A percentile compares a stretch with the other conserved stretches of the same genome.
Evolutionary conservation across 2,888 invertebrate genomes (phyloP).

Genomic region (Gonocerus acuteangulatus): DNA sequence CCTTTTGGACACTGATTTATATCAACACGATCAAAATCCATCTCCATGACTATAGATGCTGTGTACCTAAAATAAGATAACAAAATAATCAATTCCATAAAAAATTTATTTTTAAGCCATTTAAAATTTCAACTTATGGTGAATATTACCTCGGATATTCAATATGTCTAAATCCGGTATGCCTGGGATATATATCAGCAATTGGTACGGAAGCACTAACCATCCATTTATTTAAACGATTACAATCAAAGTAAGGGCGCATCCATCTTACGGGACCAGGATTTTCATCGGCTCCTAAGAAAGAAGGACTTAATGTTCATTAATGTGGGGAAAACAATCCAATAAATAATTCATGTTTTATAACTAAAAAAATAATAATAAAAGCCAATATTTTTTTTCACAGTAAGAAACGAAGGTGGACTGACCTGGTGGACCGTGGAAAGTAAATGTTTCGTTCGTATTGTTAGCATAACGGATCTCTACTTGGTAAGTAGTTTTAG

Average conservation of each 20-base stretch:
- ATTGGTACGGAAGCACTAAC: conserved; percentile 90
- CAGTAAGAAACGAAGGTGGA: conserved; percentile 32
- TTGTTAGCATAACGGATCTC: conserved; percentile 89
- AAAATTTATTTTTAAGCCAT: not conserved
- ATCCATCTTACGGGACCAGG: conserved; percentile 93
- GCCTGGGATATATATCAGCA: conserved; percentile 89
- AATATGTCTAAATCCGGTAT: conserved; percentile 84
- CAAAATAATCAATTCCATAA: not conserved
- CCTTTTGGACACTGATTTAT: conserved; percentile 93
- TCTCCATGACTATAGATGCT: conserved; percentile 84
- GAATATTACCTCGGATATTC: conserved; percentile 80
- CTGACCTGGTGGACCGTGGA: conserved; percentile 77
- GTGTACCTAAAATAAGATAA: conserved; percentile 60
- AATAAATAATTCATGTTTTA: not conserved
- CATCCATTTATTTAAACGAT: conserved; percentile 90
- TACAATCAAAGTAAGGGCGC: conserved; percentile 92
- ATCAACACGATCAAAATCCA: conserved; percentile 93
- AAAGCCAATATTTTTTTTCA: conserved; percentile 3
- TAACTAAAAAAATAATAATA: not conserved
- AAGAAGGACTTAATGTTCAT: too few species aligned
- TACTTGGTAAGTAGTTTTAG: conserved; percentile 87
- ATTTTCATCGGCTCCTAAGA: conserved; percentile 68
- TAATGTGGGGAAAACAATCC: too few species aligned
- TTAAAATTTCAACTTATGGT: not conserved
- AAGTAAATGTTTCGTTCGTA: conserved; percentile 92